These are phyloP conservation scores for Eptesicus fuscus DNA, from an alignment of 2,113 vertebrate genomes.

Conservation along the genomic window DNA sequence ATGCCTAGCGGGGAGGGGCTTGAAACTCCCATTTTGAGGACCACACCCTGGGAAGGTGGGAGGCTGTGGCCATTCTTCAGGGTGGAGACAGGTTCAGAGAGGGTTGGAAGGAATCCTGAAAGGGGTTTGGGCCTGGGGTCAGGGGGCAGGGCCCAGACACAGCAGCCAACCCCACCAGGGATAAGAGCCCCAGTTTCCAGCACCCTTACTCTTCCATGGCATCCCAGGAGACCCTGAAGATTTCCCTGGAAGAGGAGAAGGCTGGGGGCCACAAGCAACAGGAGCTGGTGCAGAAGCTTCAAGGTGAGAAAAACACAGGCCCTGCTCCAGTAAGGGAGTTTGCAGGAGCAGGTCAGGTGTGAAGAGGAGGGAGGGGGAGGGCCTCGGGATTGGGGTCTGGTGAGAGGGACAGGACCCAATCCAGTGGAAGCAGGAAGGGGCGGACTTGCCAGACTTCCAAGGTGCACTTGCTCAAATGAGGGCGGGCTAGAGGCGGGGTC, in stretches of 20 bases:
- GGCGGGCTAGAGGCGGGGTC: fast-evolving
- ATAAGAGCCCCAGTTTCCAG: not conserved
- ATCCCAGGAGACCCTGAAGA: not conserved
- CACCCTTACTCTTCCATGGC: no score
- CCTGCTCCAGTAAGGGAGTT: fast-evolving
- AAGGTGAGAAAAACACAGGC: not conserved
- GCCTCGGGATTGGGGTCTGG: not conserved
- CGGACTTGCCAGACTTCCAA: not conserved
- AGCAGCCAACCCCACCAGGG: not conserved
- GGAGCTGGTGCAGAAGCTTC: not conserved
- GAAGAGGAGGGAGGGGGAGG: not conserved
- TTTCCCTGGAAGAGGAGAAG: not conserved
- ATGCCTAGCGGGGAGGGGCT: not conserved
- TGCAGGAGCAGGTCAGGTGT: not conserved
- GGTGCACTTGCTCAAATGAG: no score
- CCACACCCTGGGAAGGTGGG: no score
- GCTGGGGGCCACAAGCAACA: not conserved
- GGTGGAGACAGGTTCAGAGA: not conserved
- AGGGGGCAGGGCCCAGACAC: not conserved
- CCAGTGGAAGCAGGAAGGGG: not conserved
- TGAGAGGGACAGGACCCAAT: not conserved
- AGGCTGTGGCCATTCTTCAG: no score
- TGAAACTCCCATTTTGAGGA: not conserved
- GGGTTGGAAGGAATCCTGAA: not conserved
- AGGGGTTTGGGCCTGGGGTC: not conserved